phyloP scores from a whole-genome alignment of 2,113 vertebrate species.

The Symphodus melops region DNA sequence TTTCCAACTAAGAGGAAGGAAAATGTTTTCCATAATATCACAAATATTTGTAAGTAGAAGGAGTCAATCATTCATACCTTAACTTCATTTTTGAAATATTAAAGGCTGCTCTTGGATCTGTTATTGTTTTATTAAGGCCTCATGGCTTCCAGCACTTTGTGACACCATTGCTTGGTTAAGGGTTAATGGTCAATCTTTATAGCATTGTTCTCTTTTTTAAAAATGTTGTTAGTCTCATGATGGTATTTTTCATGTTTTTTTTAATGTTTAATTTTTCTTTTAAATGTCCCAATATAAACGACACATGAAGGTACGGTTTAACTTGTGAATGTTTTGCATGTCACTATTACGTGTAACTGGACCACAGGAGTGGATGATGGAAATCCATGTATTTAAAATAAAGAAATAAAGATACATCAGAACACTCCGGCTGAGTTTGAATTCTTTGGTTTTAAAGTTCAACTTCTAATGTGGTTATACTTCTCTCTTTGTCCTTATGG shows the following conservation, averaged over 20 bases:
- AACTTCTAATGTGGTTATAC: neutral
- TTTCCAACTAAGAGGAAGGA: neutral
- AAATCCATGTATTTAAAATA: constrained; percentile 59
- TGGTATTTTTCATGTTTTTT: constrained; percentile 18
- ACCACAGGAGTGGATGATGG: constrained; percentile 38
- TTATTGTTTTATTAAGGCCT: constrained; percentile 1
- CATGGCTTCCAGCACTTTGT: constrained; percentile 45
- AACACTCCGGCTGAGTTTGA: neutral
- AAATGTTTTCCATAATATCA: neutral
- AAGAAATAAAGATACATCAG: constrained; percentile 72
- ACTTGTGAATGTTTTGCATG: constrained; percentile 22
- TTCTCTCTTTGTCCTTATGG: constrained; percentile 19
- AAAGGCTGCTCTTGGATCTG: constrained; percentile 16
- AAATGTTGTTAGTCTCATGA: constrained; percentile 28
- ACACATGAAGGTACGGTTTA: neutral
- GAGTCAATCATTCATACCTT: neutral
- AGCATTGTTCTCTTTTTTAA: constrained; percentile 9
- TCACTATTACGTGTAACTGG: constrained; percentile 29
- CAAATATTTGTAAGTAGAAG: neutral
- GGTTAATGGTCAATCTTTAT: constrained; percentile 7
- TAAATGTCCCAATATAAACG: constrained; percentile 4
- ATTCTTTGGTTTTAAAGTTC: neutral
- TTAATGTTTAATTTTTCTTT: constrained; percentile 26
- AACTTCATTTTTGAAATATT: neutral
- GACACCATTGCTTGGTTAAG: constrained; percentile 45